Percentiles rank a stretch among this genome's conserved stretches.
These are phyloP conservation scores for Proterorhinus semilunaris DNA, from an alignment of 2,113 vertebrate genomes.

Conservation along the genomic window DNA sequence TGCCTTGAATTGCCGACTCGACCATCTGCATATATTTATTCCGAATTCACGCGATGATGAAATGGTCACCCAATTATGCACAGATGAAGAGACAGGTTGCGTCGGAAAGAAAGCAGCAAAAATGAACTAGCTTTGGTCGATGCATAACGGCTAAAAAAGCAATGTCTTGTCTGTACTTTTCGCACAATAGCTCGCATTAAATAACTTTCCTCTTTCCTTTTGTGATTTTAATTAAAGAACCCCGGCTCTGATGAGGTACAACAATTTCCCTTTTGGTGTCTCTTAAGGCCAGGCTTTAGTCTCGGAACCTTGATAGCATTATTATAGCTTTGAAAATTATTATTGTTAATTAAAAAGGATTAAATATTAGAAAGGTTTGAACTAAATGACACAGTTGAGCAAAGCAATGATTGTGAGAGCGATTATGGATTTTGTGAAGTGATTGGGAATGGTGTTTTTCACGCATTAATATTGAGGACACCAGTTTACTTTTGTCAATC, in stretches of 20 bases:
- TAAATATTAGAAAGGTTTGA: conserved; percentile 27
- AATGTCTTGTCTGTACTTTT: neutral
- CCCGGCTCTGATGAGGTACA: conserved; percentile 3
- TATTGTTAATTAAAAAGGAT: conserved; percentile 28
- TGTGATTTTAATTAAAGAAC: conserved; percentile 11
- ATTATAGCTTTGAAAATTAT: conserved; percentile 13
- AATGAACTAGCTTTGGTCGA: neutral
- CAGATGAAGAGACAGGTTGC: neutral
- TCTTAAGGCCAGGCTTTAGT: neutral
- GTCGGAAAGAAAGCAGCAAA: neutral
- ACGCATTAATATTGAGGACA: no score
- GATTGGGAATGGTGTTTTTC: neutral
- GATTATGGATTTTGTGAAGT: conserved; percentile 11
- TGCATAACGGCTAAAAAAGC: neutral
- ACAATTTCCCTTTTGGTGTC: neutral
- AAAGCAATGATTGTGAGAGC: neutral
- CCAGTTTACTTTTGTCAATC: no score
- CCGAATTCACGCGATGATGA: conserved; percentile 15
- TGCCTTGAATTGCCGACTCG: no score
- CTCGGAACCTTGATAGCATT: conserved; percentile 6
- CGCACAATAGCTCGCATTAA: conserved; percentile 4
- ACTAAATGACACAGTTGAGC: neutral
- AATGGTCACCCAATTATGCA: conserved; percentile 28
- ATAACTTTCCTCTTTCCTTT: conserved; percentile 9
- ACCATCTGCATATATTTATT: neutral